Evolutionary conservation across 2,113 vertebrate genomes (phyloP).

Genomic region (Erinaceus europaeus): DNA sequence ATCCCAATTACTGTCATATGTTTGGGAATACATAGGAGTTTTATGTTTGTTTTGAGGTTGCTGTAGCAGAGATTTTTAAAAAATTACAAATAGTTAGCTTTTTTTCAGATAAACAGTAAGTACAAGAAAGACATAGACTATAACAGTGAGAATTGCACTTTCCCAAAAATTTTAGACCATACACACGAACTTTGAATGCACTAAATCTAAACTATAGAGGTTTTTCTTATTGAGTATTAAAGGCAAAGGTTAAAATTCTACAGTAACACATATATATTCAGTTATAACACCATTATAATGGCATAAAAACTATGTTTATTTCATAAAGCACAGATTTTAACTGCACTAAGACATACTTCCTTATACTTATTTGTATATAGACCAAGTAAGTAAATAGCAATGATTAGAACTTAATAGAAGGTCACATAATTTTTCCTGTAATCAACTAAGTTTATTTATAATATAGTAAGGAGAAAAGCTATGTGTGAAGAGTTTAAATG

Average conservation of each 20-base stretch:
- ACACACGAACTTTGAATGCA: neutral
- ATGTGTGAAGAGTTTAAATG: neutral
- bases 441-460: conserved; percentile 49
- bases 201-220: neutral
- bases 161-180: neutral
- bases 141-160: neutral
- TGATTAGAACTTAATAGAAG: neutral
- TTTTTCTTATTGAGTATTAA: neutral
- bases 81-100: conserved; percentile 7
- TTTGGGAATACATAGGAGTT: neutral
- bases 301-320: no score
- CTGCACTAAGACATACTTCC: neutral
- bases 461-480: neutral
- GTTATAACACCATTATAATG: neutral
- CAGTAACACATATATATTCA: neutral
- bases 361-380: conserved; percentile 30
- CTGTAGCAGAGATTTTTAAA: neutral
- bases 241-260: neutral
- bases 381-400: conserved; percentile 50
- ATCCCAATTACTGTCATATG: neutral
- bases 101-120: neutral
- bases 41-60: neutral
- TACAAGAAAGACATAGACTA: neutral
- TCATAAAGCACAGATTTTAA: no score
- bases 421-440: conserved; percentile 17